Percentiles rank a stretch among this genome's conserved stretches.
Evolutionary conservation across 2,888 invertebrate species (phyloP).

Genomic region (Idaea dimidiata): DNA sequence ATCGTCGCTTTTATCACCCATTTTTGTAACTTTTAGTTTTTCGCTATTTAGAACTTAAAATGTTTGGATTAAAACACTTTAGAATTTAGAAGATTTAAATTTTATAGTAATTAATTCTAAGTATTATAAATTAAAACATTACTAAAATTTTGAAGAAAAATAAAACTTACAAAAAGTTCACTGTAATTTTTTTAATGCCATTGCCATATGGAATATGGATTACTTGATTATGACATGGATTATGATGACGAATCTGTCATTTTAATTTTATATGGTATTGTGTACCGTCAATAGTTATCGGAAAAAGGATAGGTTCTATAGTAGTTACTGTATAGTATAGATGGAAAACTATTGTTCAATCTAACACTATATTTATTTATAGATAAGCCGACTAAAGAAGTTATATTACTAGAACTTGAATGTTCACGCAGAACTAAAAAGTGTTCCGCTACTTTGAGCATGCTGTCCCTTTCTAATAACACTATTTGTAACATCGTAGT

Average conservation of each 20-base stretch:
- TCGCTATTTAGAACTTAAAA: background rate
- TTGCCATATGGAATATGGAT: background rate
- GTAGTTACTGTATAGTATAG: slow-evolving; percentile 1
- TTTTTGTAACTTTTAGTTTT: slow-evolving; percentile 35
- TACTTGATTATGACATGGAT: no score
- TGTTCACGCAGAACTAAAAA: no score
- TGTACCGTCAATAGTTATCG: background rate
- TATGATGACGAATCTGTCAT: background rate
- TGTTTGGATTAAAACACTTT: slow-evolving; percentile 2
- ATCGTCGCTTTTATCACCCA: slow-evolving; percentile 45
- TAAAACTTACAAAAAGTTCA: slow-evolving; percentile 4
- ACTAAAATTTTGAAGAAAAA: slow-evolving; percentile 26
- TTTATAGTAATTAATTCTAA: slow-evolving; percentile 25
- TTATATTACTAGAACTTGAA: no score
- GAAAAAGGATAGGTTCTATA: background rate
- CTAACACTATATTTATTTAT: no score
- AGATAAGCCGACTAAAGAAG: no score
- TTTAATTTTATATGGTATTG: background rate
- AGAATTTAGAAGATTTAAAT: slow-evolving; percentile 19
- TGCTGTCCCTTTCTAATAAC: no score
- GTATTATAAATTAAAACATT: slow-evolving; percentile 11
- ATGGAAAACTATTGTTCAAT: no score
- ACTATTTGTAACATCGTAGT: no score
- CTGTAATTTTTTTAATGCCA: slow-evolving; percentile 13
- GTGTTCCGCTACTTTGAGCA: no score